phyloP scores from a whole-genome alignment of 2,888 invertebrate species.

The Ornithoptera priamus region DNA sequence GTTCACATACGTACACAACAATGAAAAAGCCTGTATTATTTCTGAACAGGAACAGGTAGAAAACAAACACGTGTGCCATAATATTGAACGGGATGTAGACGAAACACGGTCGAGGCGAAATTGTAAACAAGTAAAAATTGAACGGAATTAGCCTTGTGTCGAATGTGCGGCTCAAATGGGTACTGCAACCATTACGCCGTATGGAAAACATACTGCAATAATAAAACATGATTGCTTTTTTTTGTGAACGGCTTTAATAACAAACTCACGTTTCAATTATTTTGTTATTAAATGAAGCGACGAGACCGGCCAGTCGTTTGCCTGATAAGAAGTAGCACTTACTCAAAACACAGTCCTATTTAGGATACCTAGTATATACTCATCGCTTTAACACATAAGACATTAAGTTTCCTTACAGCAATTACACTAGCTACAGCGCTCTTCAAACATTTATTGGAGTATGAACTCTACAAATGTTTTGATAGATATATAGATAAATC shows the following conservation, averaged over 20 bases:
- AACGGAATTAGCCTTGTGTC: constrained; percentile 51
- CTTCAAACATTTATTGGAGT: no score
- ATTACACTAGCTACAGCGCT: no score
- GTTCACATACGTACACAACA: background rate
- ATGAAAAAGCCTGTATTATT: background rate
- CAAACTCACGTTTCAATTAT: background rate
- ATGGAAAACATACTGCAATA: background rate
- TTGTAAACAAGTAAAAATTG: constrained; percentile 62
- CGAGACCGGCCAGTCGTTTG: no score
- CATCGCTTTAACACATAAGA: no score
- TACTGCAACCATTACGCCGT: constrained; percentile 16
- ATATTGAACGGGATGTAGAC: constrained; percentile 45
- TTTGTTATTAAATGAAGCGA: no score
- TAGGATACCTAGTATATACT: no score
- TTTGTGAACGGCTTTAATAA: background rate
- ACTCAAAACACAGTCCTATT: no score
- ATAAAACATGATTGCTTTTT: background rate
- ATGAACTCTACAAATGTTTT: no score
- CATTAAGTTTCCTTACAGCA: no score
- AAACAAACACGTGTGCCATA: background rate
- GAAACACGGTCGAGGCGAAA: constrained; percentile 49
- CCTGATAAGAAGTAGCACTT: no score
- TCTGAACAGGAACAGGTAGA: background rate
- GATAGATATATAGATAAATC: no score
- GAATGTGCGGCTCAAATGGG: constrained; percentile 17